Percentiles rank a stretch among this genome's conserved stretches.
phyloP scores from a whole-genome alignment of 2,888 invertebrate species.

The Craniophora ligustri region DNA sequence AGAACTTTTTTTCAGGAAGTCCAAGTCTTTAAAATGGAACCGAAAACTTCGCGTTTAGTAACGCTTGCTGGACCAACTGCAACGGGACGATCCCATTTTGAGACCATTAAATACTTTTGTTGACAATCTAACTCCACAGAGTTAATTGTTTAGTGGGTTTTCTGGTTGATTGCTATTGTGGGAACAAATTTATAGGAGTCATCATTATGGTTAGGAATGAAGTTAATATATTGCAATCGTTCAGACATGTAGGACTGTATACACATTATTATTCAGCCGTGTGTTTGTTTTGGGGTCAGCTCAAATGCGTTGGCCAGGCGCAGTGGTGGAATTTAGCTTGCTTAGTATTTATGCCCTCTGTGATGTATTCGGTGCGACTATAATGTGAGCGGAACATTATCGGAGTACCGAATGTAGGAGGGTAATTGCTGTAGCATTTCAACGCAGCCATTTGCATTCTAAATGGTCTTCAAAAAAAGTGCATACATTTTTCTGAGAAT shows the following conservation, averaged over 20 bases:
- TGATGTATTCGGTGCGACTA: slow-evolving; percentile 21
- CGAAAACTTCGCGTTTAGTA: too few relatives aligned
- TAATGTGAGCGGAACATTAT: slow-evolving; percentile 25
- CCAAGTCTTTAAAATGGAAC: too few relatives aligned
- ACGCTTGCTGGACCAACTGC: too few relatives aligned
- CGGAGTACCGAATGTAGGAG: slow-evolving; percentile 28
- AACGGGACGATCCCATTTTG: too few relatives aligned
- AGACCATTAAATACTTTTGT: too few relatives aligned
- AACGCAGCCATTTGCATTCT: slow-evolving; percentile 10
- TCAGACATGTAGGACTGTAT: neutral
- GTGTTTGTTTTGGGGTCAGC: slow-evolving; percentile 34
- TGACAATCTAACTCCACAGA: too few relatives aligned
- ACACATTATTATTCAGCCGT: slow-evolving; percentile 31
- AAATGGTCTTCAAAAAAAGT: slow-evolving; percentile 11
- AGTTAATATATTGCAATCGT: neutral
- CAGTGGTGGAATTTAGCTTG: slow-evolving; percentile 30
- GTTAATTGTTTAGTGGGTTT: too few relatives aligned
- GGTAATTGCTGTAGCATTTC: slow-evolving; percentile 3
- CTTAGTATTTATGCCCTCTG: slow-evolving; percentile 38
- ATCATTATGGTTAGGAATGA: too few relatives aligned
- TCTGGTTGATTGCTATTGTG: too few relatives aligned
- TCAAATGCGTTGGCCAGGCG: slow-evolving; percentile 31
- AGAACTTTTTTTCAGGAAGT: too few relatives aligned
- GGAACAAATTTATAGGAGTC: too few relatives aligned
- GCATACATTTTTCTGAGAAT: too few relatives aligned